Base-by-base conservation (phyloP, 2,113 vertebrate genomes). In the Conger conger region DNA sequence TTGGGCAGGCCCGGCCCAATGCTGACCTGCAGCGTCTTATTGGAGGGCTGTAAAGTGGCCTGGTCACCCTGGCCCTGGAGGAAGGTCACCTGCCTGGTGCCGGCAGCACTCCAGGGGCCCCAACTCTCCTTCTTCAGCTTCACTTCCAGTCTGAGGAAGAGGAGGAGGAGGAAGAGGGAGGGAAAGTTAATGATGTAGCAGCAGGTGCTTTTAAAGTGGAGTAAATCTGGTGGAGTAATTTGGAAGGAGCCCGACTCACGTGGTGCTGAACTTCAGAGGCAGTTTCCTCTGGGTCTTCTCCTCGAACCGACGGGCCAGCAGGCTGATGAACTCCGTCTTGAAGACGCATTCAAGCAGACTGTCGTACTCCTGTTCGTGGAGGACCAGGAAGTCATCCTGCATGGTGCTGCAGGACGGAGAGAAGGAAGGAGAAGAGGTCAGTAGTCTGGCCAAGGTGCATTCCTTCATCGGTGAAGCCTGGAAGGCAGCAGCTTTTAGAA, bases 61-160 rank as follows among this genome's bases (percentile, higher is more conserved):
- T 91, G 50, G 35, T 98, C 96, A 2, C 97, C 98, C 76, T 96
- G 96, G 86, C 97, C 97, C 89, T 96, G 97, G 33, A 96, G 89
- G 81, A 99, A 99, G 38, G 96, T 92, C 80, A 99, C 96, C 92
- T 99, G 98, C 33, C 98, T 95, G 81, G 97, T 96, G n/a, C 97
- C 96, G 3, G 94, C 95, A 0, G 96, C 97, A 35, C 96, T 98
- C 97, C 98, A 94, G 57, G 97, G 98, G 4, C 97, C 98, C 98
- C 98, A 99, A 85, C 93, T 97, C 93, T 99, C 98, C 93, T 99
- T 99, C 89, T 99, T 99, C 92, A 99, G 90, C 91, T 99, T 99
- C 92, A 99, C 86, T 90, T 99, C 97, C 93, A 99, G 95, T 92
- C 98, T 99, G 85, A 82, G 36, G 42, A 81, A 27, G 30, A 80